Conservation (phyloP, 2,888 invertebrate species). For the Platycheirus albimanus region DNA sequence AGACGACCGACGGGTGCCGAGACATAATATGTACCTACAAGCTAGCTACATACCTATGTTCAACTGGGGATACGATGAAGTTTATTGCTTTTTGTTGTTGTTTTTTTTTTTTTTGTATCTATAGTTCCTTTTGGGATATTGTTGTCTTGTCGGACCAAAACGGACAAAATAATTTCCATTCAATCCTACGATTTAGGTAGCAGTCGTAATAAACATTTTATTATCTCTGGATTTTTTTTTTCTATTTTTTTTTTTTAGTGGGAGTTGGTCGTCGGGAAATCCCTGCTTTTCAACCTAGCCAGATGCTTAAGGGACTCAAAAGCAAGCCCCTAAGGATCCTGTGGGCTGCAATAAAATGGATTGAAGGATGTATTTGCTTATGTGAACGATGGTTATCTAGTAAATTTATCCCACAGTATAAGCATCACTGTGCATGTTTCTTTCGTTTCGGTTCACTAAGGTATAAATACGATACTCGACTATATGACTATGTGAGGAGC, state of each 20-base stretch:
- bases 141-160: conserved; percentile 36
- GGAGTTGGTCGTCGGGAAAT: conserved; percentile 24
- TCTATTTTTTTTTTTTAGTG: background rate
- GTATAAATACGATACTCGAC: background rate
- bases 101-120: too few relatives aligned
- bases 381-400: conserved; percentile 52
- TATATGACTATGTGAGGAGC: too few relatives aligned
- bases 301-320: conserved; percentile 30
- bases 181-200: conserved; percentile 60
- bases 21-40: too few relatives aligned
- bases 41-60: too few relatives aligned
- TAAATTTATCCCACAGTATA: conserved; percentile 57
- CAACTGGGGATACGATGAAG: conserved; percentile 24
- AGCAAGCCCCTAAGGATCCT: conserved; percentile 42
- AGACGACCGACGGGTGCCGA: background rate
- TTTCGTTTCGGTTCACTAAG: background rate
- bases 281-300: conserved; percentile 9
- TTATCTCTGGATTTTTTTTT: conserved; percentile 49
- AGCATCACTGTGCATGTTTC: conserved; percentile 37
- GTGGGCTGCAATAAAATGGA: conserved; percentile 65
- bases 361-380: conserved; percentile 63
- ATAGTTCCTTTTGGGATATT: too few relatives aligned
- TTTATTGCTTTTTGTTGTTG: conserved; percentile 51
- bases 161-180: conserved; percentile 63
- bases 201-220: conserved; percentile 68